Percentiles rank a stretch among this genome's conserved stretches.
phyloP scores from a whole-genome alignment of 2,113 vertebrate species.

The Ibidorhyncha struthersii region DNA sequence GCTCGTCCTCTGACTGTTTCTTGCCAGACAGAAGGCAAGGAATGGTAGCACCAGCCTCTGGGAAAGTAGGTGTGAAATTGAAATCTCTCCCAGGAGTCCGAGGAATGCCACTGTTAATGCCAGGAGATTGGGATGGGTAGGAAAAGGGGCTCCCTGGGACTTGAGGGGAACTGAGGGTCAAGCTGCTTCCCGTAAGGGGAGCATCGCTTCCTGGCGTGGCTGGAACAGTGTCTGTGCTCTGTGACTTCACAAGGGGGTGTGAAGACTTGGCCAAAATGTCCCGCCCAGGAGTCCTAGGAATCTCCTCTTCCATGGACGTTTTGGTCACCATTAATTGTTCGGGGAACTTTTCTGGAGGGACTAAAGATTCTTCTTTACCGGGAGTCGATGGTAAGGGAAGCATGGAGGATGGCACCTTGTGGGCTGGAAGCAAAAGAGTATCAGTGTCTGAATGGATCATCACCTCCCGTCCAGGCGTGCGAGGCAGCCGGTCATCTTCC shows the following conservation, averaged over 20 bases:
- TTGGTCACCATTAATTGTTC: constrained; percentile 70
- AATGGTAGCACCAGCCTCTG: constrained; percentile 82
- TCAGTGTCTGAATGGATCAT: constrained; percentile 69
- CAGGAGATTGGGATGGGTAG: constrained; percentile 91
- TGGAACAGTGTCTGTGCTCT: constrained; percentile 90
- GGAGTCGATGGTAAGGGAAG: constrained; percentile 78
- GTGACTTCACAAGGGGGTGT: constrained; percentile 83
- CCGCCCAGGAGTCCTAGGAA: constrained; percentile 90
- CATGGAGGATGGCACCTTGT: constrained; percentile 71
- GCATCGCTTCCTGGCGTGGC: constrained; percentile 88
- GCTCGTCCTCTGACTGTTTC: constrained; percentile 85
- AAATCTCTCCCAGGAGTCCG: constrained; percentile 96
- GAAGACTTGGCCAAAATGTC: constrained; percentile 81
- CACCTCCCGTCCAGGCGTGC: constrained; percentile 73
- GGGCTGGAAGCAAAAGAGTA: constrained; percentile 41
- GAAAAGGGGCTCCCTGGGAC: constrained; percentile 93
- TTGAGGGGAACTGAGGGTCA: constrained; percentile 89
- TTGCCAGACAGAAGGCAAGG: constrained; percentile 76
- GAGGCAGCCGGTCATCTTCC: constrained; percentile 74
- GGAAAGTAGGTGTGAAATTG: constrained; percentile 91
- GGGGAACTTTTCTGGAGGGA: constrained; percentile 65
- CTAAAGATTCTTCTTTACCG: constrained; percentile 68
- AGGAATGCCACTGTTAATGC: constrained; percentile 89
- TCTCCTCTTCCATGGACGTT: constrained; percentile 85
- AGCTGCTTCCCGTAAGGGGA: constrained; percentile 85